Evolutionary conservation across 1,140 invertebrate species (phyloP).

Genomic region (Diorhabda elongata): DNA sequence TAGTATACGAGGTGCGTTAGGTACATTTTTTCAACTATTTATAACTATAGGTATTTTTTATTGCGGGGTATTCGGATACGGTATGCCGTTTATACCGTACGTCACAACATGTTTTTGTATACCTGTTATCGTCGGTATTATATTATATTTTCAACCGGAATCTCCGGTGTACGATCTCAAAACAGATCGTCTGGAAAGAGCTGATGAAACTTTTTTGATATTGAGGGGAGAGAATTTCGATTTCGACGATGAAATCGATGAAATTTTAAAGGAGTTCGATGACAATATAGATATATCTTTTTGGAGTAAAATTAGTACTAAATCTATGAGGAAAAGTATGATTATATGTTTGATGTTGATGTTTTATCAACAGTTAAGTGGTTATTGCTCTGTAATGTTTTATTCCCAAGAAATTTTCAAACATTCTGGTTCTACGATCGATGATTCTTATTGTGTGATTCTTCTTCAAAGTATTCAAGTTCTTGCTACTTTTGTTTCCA

Average conservation of each 20-base stretch:
- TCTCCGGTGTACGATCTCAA: slow-evolving; percentile 55
- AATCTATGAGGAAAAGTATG: slow-evolving; percentile 51
- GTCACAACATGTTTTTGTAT: slow-evolving; percentile 56
- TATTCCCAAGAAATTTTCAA: slow-evolving; percentile 53
- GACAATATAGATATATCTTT: slow-evolving; percentile 41
- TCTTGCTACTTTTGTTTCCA: slow-evolving; percentile 59
- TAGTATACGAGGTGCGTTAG: slow-evolving; percentile 49
- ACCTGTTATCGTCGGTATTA: slow-evolving; percentile 55
- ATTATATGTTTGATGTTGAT: slow-evolving; percentile 58
- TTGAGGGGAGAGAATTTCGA: slow-evolving; percentile 66
- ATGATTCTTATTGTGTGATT: slow-evolving; percentile 59
- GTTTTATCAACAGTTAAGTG: slow-evolving; percentile 67
- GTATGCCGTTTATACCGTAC: slow-evolving; percentile 45
- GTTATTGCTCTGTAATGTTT: slow-evolving; percentile 59
- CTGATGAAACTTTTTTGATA: slow-evolving; percentile 60
- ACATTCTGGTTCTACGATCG: slow-evolving; percentile 42
- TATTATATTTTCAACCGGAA: slow-evolving; percentile 66
- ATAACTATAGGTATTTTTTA: slow-evolving; percentile 62
- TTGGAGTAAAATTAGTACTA: slow-evolving; percentile 47
- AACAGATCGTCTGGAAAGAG: slow-evolving; percentile 58
- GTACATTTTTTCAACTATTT: slow-evolving; percentile 63
- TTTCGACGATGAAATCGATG: slow-evolving; percentile 54
- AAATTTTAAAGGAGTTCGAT: slow-evolving; percentile 42
- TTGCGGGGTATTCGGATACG: slow-evolving; percentile 54
- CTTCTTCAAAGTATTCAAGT: slow-evolving; percentile 72